Conservation (phyloP, 2,888 invertebrate genomes). For the Lutraria lutraria region DNA sequence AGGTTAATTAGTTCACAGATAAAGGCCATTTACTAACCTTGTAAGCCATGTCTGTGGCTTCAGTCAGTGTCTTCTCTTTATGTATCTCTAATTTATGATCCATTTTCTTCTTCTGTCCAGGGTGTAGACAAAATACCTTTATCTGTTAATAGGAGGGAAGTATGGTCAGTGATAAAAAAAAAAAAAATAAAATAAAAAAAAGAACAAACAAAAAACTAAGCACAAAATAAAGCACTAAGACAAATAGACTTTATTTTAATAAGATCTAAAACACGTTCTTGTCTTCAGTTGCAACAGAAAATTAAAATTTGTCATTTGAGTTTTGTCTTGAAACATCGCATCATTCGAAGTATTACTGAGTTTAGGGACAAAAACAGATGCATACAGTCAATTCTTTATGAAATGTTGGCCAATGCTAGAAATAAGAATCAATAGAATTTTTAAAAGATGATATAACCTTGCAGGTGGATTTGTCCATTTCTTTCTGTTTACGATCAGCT, state of each 20-base stretch:
- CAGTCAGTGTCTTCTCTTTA: slow-evolving; percentile 89
- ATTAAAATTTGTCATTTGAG: too few relatives aligned
- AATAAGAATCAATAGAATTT: too few relatives aligned
- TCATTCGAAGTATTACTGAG: too few relatives aligned
- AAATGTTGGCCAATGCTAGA: too few relatives aligned
- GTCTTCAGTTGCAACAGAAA: too few relatives aligned
- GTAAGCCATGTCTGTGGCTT: slow-evolving; percentile 89
- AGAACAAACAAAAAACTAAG: neutral
- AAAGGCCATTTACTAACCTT: slow-evolving; percentile 84
- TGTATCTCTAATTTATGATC: slow-evolving; percentile 89
- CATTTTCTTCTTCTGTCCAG: slow-evolving; percentile 88
- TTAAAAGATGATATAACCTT: slow-evolving; percentile 83
- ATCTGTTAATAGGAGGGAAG: slow-evolving; percentile 84
- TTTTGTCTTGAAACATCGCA: too few relatives aligned
- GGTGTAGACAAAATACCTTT: slow-evolving; percentile 90
- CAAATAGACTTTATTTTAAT: too few relatives aligned
- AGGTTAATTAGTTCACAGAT: neutral
- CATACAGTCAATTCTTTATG: too few relatives aligned
- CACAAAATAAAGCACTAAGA: too few relatives aligned
- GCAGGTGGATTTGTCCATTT: slow-evolving; percentile 90
- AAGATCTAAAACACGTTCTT: too few relatives aligned
- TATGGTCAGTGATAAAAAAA: neutral
- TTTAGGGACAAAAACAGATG: too few relatives aligned
- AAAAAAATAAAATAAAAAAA: neutral
- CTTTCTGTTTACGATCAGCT: slow-evolving; percentile 89